phyloP scores from a whole-genome alignment of 2,888 invertebrate genomes.

The Clusia tigrina region DNA sequence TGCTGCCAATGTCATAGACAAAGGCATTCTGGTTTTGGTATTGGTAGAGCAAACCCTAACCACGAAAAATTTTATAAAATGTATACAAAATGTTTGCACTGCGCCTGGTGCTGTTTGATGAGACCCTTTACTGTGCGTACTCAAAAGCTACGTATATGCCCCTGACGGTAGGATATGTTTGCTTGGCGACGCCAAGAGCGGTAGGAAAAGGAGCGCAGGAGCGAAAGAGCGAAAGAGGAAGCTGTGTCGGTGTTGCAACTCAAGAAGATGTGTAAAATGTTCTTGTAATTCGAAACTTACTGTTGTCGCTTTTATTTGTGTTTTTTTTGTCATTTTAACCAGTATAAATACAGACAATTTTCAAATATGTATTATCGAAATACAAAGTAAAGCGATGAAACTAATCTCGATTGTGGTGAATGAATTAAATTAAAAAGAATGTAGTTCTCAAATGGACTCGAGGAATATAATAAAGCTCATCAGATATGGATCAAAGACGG shows the following conservation, averaged over 20 bases:
- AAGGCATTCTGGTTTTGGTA: too few relatives aligned
- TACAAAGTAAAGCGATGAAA: not conserved
- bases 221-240: not conserved
- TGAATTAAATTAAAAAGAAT: conserved; percentile 30
- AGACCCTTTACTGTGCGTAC: not conserved
- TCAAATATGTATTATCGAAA: conserved; percentile 20
- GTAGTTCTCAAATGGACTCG: too few relatives aligned
- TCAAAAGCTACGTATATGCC: not conserved
- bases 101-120: not conserved
- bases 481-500: too few relatives aligned
- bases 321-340: not conserved
- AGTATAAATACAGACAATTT: conserved; percentile 23
- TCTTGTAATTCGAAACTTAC: not conserved
- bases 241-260: not conserved
- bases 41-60: not conserved
- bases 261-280: conserved; percentile 5
- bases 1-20: not conserved
- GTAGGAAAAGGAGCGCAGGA: not conserved
- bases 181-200: not conserved
- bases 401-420: not conserved
- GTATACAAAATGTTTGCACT: conserved; percentile 47
- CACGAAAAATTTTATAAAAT: conserved; percentile 40
- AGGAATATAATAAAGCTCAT: too few relatives aligned
- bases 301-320: not conserved
- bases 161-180: conserved; percentile 2